phyloP scores from a whole-genome alignment of 35 echinoderm and acorn worm genomes.

The Hemicentrotus pulcherrimus region DNA sequence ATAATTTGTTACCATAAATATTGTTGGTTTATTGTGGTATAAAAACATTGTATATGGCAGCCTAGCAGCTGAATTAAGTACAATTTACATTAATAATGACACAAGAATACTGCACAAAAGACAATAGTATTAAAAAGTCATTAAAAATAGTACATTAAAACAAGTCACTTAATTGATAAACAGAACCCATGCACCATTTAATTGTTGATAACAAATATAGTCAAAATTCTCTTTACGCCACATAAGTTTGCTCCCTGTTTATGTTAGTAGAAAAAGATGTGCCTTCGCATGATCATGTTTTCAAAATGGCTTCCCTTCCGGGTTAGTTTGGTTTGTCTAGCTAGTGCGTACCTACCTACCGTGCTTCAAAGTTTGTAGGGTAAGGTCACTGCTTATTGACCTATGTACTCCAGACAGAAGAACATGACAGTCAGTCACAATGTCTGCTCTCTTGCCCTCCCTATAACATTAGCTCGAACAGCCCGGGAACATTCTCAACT shows the following conservation, averaged over 20 bases:
- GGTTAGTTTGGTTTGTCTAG: background rate
- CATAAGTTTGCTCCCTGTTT: background rate
- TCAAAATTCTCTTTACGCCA: background rate
- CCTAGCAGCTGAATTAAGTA: no score
- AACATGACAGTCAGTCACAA: conserved; percentile 47
- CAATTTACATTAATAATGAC: no score
- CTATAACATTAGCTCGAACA: background rate
- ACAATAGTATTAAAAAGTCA: no score
- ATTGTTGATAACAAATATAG: background rate
- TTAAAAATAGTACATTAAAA: no score
- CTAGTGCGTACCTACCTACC: background rate
- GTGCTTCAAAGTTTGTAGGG: background rate
- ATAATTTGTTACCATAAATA: no score
- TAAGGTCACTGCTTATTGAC: conserved; percentile 34
- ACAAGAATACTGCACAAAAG: no score
- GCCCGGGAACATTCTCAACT: background rate
- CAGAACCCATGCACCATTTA: background rate
- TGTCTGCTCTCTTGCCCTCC: conserved; percentile 13
- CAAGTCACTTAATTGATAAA: background rate
- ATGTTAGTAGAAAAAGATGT: background rate
- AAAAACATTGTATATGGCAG: no score
- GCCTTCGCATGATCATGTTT: background rate
- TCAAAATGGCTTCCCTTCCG: conserved; percentile 35
- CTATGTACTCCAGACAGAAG: conserved; percentile 21
- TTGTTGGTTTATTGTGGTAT: no score